Conservation (phyloP, 2,797 vertebrate species). For the Oryzias dopingdopingensis region DNA sequence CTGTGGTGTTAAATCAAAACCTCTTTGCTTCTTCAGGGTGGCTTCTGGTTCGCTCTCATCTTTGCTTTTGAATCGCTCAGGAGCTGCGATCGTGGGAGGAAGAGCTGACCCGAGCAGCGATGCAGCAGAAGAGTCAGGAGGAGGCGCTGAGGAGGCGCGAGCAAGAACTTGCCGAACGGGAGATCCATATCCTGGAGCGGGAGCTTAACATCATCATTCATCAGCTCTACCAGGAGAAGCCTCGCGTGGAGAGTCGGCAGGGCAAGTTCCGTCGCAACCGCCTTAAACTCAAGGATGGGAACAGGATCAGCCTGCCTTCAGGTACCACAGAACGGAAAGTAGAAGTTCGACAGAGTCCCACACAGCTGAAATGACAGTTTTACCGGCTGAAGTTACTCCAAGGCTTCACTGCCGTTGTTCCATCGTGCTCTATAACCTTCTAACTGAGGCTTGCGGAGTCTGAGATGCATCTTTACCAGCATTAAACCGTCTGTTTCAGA, state of each 20-base stretch:
- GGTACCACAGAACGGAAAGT: slow-evolving; percentile 67
- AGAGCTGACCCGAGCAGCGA: slow-evolving; percentile 88
- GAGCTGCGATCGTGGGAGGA: slow-evolving; percentile 97
- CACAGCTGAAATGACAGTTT: too few species aligned
- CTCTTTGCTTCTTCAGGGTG: too few species aligned
- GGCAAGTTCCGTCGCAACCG: slow-evolving; percentile 93
- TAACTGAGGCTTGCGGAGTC: too few species aligned
- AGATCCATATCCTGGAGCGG: slow-evolving; percentile 94
- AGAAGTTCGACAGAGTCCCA: too few species aligned
- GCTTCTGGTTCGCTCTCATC: not conserved
- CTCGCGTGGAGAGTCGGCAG: slow-evolving; percentile 91
- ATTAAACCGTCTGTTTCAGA: slow-evolving; percentile 70
- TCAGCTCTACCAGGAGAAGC: slow-evolving; percentile 96
- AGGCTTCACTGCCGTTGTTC: too few species aligned
- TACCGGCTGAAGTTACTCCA: too few species aligned
- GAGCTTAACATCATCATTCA: slow-evolving; percentile 98
- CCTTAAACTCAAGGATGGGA: slow-evolving; percentile 91
- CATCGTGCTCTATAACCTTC: too few species aligned
- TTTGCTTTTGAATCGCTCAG: slow-evolving; percentile 59
- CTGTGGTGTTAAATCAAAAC: too few species aligned
- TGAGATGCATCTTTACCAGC: too few species aligned
- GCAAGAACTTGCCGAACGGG: slow-evolving; percentile 92
- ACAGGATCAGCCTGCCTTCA: slow-evolving; percentile 94
- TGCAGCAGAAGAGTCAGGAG: slow-evolving; percentile 96
- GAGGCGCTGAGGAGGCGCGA: slow-evolving; percentile 89